A percentile compares a stretch with the other conserved stretches of the same genome.
Conservation (phyloP, 2,113 vertebrate species). For the Saiga tatarica region DNA sequence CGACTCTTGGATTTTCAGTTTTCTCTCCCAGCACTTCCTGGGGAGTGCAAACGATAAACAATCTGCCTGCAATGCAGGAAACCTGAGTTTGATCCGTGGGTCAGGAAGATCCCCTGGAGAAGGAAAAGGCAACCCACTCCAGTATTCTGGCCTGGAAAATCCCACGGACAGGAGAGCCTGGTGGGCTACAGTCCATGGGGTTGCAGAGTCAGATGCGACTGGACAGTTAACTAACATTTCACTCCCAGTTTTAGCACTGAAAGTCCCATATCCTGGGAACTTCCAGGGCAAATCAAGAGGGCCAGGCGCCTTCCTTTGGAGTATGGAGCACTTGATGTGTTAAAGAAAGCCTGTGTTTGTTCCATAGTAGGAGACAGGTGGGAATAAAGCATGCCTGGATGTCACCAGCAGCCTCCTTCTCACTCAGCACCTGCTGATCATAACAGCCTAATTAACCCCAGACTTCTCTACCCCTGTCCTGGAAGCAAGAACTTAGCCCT, state of each 20-base stretch:
- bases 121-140: rapidly evolving
- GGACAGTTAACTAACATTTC: not conserved
- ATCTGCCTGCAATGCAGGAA: not conserved
- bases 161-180: not conserved
- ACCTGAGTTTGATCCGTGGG: rapidly evolving
- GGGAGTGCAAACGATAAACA: not conserved
- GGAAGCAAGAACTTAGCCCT: not conserved
- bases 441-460: not conserved
- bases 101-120: not conserved
- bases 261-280: not conserved
- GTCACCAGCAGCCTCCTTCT: not conserved
- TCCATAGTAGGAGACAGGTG: not conserved
- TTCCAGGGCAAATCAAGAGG: not conserved
- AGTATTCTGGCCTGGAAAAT: not conserved
- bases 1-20: not conserved
- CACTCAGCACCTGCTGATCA: not conserved
- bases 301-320: not conserved
- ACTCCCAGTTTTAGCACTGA: not conserved
- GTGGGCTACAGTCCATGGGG: not conserved
- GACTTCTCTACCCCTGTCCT: not conserved
- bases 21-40: not conserved
- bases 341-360: not conserved
- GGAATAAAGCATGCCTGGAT: not conserved
- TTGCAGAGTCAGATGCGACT: not conserved
- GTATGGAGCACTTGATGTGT: not conserved